phyloP scores from a whole-genome alignment of 2,797 vertebrate genomes.

The Emys orbicularis region DNA sequence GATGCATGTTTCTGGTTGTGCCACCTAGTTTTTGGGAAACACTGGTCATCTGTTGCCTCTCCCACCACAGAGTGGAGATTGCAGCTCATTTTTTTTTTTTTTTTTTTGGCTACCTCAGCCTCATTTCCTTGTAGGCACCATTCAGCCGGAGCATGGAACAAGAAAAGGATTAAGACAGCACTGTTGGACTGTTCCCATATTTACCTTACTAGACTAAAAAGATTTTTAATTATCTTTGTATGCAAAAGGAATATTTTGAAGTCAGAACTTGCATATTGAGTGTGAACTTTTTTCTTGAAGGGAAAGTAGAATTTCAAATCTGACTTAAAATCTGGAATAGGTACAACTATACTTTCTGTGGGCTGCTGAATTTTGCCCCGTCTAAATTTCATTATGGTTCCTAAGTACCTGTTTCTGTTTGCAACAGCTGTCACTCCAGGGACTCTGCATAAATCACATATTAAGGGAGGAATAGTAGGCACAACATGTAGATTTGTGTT shows the following conservation, averaged over 20 bases:
- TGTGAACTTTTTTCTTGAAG: neutral
- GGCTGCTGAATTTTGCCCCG: neutral
- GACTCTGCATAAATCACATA: neutral
- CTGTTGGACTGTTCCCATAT: neutral
- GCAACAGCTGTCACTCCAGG: neutral
- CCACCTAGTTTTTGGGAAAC: neutral
- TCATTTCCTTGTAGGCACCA: neutral
- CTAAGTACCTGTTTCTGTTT: neutral
- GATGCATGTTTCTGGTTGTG: neutral
- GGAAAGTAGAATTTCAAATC: neutral
- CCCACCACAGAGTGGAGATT: neutral
- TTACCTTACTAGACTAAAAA: neutral
- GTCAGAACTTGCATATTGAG: neutral
- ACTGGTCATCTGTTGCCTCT: neutral
- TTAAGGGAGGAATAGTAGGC: neutral
- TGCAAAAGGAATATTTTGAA: neutral
- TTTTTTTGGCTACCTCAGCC: neutral
- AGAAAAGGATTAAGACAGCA: too few relatives aligned
- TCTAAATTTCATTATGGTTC: neutral
- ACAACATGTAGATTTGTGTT: neutral
- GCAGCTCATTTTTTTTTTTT: too few relatives aligned
- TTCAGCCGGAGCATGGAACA: neutral
- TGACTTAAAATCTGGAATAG: neutral
- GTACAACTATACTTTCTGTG: neutral
- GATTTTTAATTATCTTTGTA: neutral